Conservation (phyloP, 1,140 invertebrate genomes). For the Cecropterus lyciades region DNA sequence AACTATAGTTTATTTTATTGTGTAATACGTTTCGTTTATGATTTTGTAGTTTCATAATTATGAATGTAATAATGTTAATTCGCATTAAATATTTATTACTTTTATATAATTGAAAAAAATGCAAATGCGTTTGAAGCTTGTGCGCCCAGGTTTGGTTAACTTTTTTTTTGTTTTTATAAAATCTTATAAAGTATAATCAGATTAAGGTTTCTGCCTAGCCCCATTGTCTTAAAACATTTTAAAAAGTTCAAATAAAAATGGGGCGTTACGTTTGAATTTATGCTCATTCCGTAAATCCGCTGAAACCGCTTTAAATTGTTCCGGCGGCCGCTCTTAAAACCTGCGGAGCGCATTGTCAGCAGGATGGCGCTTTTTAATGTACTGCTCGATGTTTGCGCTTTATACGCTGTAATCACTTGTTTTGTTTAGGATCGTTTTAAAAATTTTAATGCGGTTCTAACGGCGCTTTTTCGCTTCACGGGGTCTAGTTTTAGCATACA, state of each 20-base stretch:
- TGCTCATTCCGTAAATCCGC: slow-evolving; percentile 36
- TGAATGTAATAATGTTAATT: too few species aligned
- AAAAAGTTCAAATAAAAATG: slow-evolving; percentile 25
- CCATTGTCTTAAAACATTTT: neutral
- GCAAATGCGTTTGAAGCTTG: too few species aligned
- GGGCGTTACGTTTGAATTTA: slow-evolving; percentile 33
- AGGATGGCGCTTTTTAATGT: slow-evolving; percentile 35
- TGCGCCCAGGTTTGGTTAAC: too few species aligned
- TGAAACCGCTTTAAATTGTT: slow-evolving; percentile 38
- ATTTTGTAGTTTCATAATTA: too few species aligned
- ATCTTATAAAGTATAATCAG: neutral
- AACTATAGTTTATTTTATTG: too few species aligned
- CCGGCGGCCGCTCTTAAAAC: slow-evolving; percentile 33
- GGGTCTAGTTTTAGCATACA: too few species aligned
- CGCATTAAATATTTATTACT: too few species aligned
- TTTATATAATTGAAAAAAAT: too few species aligned
- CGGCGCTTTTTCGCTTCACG: neutral
- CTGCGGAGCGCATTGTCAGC: slow-evolving; percentile 32
- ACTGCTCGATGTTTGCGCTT: slow-evolving; percentile 31
- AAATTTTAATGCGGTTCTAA: slow-evolving; percentile 1
- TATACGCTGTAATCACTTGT: slow-evolving; percentile 21
- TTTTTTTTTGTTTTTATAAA: neutral
- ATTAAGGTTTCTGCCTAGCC: neutral
- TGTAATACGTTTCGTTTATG: too few species aligned
- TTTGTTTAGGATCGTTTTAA: slow-evolving; percentile 22